Base-by-base conservation (phyloP, 2,888 invertebrate species). In the Villa cingulata region DNA sequence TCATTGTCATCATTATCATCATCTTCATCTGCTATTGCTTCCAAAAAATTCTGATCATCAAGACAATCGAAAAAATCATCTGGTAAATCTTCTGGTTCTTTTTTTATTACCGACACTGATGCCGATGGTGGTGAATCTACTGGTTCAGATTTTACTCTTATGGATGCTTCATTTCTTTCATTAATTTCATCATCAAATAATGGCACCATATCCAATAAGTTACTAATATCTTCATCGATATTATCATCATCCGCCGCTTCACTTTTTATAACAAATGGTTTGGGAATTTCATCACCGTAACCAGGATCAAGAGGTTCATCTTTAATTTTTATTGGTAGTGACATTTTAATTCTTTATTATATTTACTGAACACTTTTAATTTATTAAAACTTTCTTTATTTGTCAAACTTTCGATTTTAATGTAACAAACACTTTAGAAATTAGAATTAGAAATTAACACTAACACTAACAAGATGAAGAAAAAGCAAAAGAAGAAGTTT, bases 51-150 rank as follows among this genome's bases (percentile, higher is more conserved):
- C 14, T 45, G 23, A 17, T 50, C 45, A 12, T 41, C 43, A 15
- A 50, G 34, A 16, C 48, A 48, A 32, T 48, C 45, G 17, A 50
- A 50, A 41, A 48, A 50, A 37, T 45, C 44, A n/a, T 48, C 50
- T 4, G 50, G 48, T 23, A 50, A 37, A 6, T 50, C 43, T 18
- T 34, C 43, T 4, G 46, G 46, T 10, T 46, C 46, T 2, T 40
- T 14, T 15, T 46, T 41, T 10, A 37, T 20, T n/a, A n/a, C 12
- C 12, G 15, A 4, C 9, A 16, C 27, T 32, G 9, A 14, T 23
- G n/a, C 19, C 41, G 18, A 23, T 36, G 34, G 4, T 12, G 12
- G 10, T 12, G 29, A 1, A 32, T 32, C 29, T 2, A 12, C 3
- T 12, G 9, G 9, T 32, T 32, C 29, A 5, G 29, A 12, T 32